Conservation (phyloP, 2,888 invertebrate genomes). For the Pterostichus niger region DNA sequence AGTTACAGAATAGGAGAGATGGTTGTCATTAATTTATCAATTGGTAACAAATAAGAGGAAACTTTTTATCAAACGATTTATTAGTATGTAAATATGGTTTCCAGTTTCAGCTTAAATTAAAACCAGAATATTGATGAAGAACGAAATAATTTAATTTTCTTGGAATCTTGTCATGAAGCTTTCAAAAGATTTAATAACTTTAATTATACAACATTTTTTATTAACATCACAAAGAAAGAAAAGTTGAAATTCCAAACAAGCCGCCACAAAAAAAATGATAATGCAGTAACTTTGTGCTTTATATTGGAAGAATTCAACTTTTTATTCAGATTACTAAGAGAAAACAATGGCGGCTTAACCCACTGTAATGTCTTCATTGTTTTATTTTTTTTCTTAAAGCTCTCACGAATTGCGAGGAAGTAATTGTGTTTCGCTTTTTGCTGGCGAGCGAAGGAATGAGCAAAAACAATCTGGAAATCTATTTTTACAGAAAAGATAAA, state of each 20-base stretch:
- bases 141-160: conserved; percentile 20
- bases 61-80: no score
- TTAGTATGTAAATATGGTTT: no score
- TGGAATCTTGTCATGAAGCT: not conserved
- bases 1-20: no score
- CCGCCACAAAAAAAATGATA: conserved; percentile 11
- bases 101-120: not conserved
- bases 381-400: conserved; percentile 38
- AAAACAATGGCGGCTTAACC: conserved; percentile 13
- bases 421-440: conserved; percentile 26
- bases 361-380: conserved; percentile 41
- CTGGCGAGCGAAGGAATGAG: not conserved
- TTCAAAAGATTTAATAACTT: conserved; percentile 29
- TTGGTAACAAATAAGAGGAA: no score
- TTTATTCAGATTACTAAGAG: conserved; percentile 17
- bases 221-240: conserved; percentile 32
- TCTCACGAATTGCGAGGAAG: conserved; percentile 5
- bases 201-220: conserved; percentile 36
- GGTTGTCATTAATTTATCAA: no score
- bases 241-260: conserved; percentile 22
- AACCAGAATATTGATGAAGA: conserved; percentile 27
- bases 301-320: conserved; percentile 10
- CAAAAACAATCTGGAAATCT: conserved; percentile 22
- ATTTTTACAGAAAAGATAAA: conserved; percentile 7
- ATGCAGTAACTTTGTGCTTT: no score